A percentile compares a stretch with the other conserved stretches of the same genome.
phyloP scores from a whole-genome alignment of 2,888 invertebrate genomes.

The Habrosyne pyritoides region DNA sequence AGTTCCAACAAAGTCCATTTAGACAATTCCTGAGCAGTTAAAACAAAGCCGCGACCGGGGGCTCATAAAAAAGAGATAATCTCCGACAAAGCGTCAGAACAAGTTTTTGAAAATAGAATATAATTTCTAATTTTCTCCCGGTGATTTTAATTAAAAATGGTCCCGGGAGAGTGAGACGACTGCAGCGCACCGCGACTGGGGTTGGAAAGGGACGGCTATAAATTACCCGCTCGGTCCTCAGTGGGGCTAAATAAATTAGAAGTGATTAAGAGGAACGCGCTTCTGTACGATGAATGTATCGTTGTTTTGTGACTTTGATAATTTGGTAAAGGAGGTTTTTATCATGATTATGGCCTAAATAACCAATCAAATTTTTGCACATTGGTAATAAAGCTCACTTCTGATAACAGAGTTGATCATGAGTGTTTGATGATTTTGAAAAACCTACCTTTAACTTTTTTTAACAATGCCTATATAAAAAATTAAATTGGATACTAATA shows the following conservation, averaged over 20 bases:
- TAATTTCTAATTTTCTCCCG: constrained; percentile 83
- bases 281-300: constrained; percentile 71
- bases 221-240: constrained; percentile 74
- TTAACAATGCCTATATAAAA: no score
- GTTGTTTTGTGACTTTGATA: constrained; percentile 64
- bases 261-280: constrained; percentile 82
- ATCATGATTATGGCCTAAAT: constrained; percentile 26
- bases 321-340: constrained; percentile 40
- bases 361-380: background rate
- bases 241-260: constrained; percentile 82
- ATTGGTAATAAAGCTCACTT: background rate
- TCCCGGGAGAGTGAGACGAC: constrained; percentile 74
- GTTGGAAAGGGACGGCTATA: constrained; percentile 74
- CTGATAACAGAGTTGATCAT: background rate
- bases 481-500: no score
- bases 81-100: constrained; percentile 81
- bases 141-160: constrained; percentile 84
- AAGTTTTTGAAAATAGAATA: constrained; percentile 84
- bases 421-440: no score
- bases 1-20: constrained; percentile 67
- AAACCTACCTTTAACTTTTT: no score
- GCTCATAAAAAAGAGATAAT: constrained; percentile 83
- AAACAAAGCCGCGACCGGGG: constrained; percentile 77
- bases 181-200: constrained; percentile 49
- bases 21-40: constrained; percentile 76